Percentiles rank a stretch among this genome's conserved stretches.
Evolutionary conservation across 2,113 vertebrate species (phyloP).

Genomic region (Platycercus adscitus): DNA sequence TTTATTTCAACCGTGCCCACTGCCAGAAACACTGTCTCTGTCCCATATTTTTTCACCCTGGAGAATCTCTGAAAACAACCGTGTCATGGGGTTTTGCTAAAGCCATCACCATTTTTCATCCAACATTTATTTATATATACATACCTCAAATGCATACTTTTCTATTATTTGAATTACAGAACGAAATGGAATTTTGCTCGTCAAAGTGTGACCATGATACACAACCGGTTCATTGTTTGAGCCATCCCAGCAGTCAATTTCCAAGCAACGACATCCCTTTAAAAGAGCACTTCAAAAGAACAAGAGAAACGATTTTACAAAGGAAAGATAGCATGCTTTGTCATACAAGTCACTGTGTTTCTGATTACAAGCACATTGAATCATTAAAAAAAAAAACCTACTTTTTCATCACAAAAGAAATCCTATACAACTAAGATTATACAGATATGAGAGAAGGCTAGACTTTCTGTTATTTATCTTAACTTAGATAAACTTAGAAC

Average conservation of each 20-base stretch:
- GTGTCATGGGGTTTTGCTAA: not conserved
- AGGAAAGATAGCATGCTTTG: not conserved
- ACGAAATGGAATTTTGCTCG: constrained; percentile 84
- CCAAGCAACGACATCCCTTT: constrained; percentile 89
- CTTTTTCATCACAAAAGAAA: not conserved
- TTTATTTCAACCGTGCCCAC: not conserved
- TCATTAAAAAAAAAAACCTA: not conserved
- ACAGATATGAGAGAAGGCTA: not conserved
- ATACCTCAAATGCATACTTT: constrained; percentile 87
- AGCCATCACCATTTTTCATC: not conserved
- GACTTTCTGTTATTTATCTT: not conserved
- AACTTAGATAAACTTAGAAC: not conserved
- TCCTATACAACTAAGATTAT: not conserved
- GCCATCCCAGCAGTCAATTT: constrained; percentile 92
- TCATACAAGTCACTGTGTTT: not conserved
- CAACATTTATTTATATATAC: not conserved
- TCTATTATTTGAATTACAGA: constrained; percentile 82
- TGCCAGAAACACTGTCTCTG: not conserved
- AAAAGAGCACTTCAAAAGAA: constrained; percentile 79
- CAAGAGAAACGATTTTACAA: not conserved
- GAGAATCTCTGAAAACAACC: not conserved
- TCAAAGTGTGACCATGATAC: constrained; percentile 88
- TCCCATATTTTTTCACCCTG: not conserved
- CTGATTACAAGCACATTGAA: not conserved
- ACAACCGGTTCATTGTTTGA: constrained; percentile 81